A percentile compares a stretch with the other conserved stretches of the same genome.
These are phyloP conservation scores for Xanthia icteritia DNA, from an alignment of 2,888 invertebrate species.

Conservation along the genomic window DNA sequence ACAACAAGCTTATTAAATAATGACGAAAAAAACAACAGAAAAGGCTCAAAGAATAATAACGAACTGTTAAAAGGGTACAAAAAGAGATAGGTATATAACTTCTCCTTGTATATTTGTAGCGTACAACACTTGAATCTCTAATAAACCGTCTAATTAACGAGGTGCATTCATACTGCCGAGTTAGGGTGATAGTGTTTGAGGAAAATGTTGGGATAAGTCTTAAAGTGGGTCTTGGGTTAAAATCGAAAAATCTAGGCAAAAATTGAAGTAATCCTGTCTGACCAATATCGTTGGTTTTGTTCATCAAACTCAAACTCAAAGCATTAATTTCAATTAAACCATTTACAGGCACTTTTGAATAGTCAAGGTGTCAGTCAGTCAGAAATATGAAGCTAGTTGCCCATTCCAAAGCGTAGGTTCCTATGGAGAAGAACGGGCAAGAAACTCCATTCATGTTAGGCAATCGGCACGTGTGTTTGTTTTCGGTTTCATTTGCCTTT, in stretches of 20 bases:
- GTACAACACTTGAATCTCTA: conserved; percentile 81
- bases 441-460: too few species aligned
- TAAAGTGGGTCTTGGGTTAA: too few species aligned
- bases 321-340: too few species aligned
- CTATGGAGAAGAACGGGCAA: too few species aligned
- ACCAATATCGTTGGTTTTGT: background rate
- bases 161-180: conserved; percentile 77
- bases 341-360: too few species aligned
- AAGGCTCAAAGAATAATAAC: conserved; percentile 50
- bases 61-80: conserved; percentile 38
- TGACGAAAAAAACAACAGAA: background rate
- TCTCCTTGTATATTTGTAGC: conserved; percentile 63
- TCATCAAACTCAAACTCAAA: too few species aligned
- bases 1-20: conserved; percentile 28
- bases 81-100: conserved; percentile 48
- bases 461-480: too few species aligned
- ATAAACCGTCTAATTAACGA: conserved; percentile 88
- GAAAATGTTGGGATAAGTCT: conserved; percentile 14
- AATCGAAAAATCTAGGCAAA: background rate
- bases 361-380: too few species aligned
- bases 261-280: background rate
- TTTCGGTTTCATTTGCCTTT: background rate
- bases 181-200: conserved; percentile 63
- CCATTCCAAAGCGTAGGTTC: too few species aligned
- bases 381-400: too few species aligned